These are phyloP conservation scores for Laspeyria flexula DNA, from an alignment of 2,888 invertebrate genomes.

Conservation along the genomic window DNA sequence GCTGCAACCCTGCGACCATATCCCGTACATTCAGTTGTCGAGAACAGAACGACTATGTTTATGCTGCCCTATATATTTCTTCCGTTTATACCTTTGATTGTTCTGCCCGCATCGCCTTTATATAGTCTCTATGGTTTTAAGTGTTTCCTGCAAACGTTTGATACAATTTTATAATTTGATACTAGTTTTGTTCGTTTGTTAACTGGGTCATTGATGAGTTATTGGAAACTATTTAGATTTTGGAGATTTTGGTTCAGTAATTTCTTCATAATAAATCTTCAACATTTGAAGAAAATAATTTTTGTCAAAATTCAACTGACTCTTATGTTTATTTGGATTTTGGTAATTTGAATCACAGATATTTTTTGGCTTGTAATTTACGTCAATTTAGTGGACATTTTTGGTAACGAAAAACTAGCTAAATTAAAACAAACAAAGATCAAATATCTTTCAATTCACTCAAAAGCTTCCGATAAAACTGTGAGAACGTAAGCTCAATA, in stretches of 20 bases:
- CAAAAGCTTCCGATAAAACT: constrained; percentile 24
- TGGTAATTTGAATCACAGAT: too few species aligned
- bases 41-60: constrained; percentile 23
- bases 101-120: constrained; percentile 18
- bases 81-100: constrained; percentile 33
- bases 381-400: too few species aligned
- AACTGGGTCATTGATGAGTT: too few species aligned
- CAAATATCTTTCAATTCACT: constrained; percentile 1
- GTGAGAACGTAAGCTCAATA: constrained; percentile 30
- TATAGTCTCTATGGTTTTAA: constrained; percentile 21
- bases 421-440: constrained; percentile 11
- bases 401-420: not conserved
- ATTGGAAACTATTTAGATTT: too few species aligned
- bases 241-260: too few species aligned
- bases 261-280: too few species aligned
- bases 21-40: constrained; percentile 30
- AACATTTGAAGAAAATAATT: too few species aligned
- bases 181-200: constrained; percentile 4
- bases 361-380: too few species aligned
- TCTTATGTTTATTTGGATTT: too few species aligned
- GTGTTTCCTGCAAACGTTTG: constrained; percentile 32
- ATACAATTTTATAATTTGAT: constrained; percentile 26
- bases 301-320: too few species aligned
- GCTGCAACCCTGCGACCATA: constrained; percentile 25
- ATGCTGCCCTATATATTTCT: constrained; percentile 31